These are phyloP conservation scores for Takifugu ocellatus DNA, from an alignment of 2,797 vertebrate species.

Conservation along the genomic window DNA sequence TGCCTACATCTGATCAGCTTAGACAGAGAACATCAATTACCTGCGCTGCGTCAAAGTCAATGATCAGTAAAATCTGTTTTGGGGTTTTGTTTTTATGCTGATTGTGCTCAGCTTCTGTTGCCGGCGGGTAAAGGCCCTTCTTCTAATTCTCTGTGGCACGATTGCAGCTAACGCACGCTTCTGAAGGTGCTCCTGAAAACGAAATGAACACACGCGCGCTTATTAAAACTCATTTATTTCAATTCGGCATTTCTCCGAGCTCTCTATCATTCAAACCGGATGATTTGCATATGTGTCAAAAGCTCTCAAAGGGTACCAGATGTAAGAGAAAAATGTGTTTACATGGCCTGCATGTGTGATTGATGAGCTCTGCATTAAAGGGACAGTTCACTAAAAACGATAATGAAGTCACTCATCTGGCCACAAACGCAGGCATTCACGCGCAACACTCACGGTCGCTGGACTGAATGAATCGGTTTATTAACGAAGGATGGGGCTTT, in stretches of 20 bases:
- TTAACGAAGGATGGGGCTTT: not conserved
- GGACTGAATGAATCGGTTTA: too few relatives aligned
- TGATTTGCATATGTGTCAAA: conserved; percentile 10
- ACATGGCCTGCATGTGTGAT: not conserved
- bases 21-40: conserved; percentile 1
- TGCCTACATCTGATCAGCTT: too few relatives aligned
- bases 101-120: conserved; percentile 28
- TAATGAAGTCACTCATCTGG: conserved; percentile 1
- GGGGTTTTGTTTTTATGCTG: conserved; percentile 16
- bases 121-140: conserved; percentile 44
- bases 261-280: not conserved
- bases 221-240: conserved; percentile 18
- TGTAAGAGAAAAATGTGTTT: not conserved
- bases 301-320: conserved; percentile 1
- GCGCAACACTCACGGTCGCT: not conserved
- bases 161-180: conserved; percentile 2
- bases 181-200: too few relatives aligned
- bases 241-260: conserved; percentile 6
- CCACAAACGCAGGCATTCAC: not conserved
- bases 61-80: conserved; percentile 47
- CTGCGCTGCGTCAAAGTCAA: conserved; percentile 17
- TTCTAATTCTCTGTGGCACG: conserved; percentile 29
- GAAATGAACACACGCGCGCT: conserved; percentile 9
- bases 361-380: too few relatives aligned
- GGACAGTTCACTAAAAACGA: not conserved